Evolutionary conservation across 2,888 invertebrate species (phyloP).

Genomic region (Dryococelus australis): DNA sequence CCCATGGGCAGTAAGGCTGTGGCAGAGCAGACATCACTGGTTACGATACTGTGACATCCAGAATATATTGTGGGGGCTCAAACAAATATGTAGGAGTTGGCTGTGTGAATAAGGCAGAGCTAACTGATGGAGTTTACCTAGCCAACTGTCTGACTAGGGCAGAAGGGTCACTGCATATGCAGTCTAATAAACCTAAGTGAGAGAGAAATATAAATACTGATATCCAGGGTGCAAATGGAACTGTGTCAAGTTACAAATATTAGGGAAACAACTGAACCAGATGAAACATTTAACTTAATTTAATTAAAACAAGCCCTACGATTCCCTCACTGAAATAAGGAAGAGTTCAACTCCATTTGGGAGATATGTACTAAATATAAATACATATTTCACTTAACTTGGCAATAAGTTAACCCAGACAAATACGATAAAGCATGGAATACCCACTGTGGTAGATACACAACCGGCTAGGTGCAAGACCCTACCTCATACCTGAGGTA

Average conservation of each 20-base stretch:
- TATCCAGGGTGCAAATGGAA: not conserved
- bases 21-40: no score
- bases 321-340: not conserved
- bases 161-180: not conserved
- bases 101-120: not conserved
- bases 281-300: not conserved
- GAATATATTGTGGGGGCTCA: no score
- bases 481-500: not conserved
- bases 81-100: no score
- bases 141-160: not conserved
- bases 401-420: not conserved
- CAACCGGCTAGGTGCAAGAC: not conserved
- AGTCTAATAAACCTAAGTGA: not conserved
- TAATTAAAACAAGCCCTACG: not conserved
- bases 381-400: not conserved
- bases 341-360: not conserved
- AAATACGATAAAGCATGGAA: not conserved
- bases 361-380: not conserved
- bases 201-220: not conserved
- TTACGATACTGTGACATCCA: no score
- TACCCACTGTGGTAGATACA: not conserved
- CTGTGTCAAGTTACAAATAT: not conserved
- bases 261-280: not conserved
- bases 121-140: not conserved
- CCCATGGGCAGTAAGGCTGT: no score